Percentiles rank a stretch among this genome's conserved stretches.
phyloP scores from a whole-genome alignment of 1,140 invertebrate species.

The Cydia pomonella region DNA sequence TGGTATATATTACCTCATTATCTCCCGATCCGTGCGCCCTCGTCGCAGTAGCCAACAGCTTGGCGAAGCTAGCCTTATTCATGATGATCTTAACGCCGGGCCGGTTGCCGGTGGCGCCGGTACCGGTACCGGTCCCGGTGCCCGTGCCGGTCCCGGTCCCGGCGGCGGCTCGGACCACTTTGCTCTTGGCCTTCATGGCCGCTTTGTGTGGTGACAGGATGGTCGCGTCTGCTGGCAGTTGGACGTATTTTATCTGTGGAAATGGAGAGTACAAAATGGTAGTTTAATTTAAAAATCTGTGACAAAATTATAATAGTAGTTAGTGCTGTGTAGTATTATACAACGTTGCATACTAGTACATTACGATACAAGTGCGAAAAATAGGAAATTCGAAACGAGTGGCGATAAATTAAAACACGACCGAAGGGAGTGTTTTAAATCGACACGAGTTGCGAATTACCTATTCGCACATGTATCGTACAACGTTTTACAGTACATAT shows the following conservation, averaged over 20 bases:
- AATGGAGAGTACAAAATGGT: not conserved
- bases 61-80: slow-evolving; percentile 26
- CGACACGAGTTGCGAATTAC: too few species aligned
- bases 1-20: slow-evolving; percentile 2
- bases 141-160: not conserved
- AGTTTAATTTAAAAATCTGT: not conserved
- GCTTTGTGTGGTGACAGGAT: slow-evolving; percentile 39
- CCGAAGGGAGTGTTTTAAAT: too few species aligned
- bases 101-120: not conserved
- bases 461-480: too few species aligned
- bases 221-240: slow-evolving; percentile 82
- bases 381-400: too few species aligned
- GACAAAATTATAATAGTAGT: too few species aligned
- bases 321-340: too few species aligned
- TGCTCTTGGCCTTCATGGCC: slow-evolving; percentile 11
- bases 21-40: slow-evolving; percentile 13
- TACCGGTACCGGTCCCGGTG: not conserved
- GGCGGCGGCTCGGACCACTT: not conserved
- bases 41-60: not conserved
- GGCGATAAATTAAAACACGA: too few species aligned
- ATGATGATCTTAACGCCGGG: slow-evolving; percentile 27
- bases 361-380: too few species aligned
- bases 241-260: slow-evolving; percentile 18
- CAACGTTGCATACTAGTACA: too few species aligned
- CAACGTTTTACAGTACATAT: too few species aligned